Evolutionary conservation across 2,888 invertebrate genomes (phyloP).

Genomic region (Ormyrus nitidulus): DNA sequence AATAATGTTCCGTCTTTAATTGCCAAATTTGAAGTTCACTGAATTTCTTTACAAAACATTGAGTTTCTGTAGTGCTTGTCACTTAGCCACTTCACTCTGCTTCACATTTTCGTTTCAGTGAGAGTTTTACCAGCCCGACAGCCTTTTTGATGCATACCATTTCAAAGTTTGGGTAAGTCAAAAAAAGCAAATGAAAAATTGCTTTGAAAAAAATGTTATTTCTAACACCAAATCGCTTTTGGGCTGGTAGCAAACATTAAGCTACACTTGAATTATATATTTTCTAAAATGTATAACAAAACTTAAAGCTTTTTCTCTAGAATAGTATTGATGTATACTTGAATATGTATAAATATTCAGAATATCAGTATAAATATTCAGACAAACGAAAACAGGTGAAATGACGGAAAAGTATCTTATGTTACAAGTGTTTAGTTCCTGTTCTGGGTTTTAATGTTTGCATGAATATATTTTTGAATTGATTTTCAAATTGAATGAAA

Average conservation of each 20-base stretch:
- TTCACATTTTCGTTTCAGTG: constrained; percentile 82
- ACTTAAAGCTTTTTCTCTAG: constrained; percentile 16
- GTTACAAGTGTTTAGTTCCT: constrained; percentile 24
- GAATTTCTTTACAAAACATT: constrained; percentile 50
- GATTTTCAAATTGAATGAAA: constrained; percentile 11
- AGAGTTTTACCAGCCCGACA: constrained; percentile 82
- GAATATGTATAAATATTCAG: constrained; percentile 12
- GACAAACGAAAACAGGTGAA: constrained; percentile 28
- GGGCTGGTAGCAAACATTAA: constrained; percentile 64
- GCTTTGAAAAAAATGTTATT: constrained; percentile 62
- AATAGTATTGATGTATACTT: constrained; percentile 1
- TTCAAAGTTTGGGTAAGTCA: constrained; percentile 85
- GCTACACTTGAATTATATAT: constrained; percentile 43
- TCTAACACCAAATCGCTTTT: constrained; percentile 69
- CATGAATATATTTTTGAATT: constrained; percentile 24
- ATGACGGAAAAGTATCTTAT: constrained; percentile 24
- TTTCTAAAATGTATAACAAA: constrained; percentile 36
- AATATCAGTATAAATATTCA: constrained; percentile 35
- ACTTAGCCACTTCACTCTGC: constrained; percentile 71
- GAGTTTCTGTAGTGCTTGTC: constrained; percentile 65
- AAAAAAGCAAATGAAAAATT: constrained; percentile 63
- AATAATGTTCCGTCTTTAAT: constrained; percentile 23
- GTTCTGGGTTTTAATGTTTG: constrained; percentile 21
- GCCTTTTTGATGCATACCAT: constrained; percentile 85
- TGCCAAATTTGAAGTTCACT: constrained; percentile 17